Evolutionary conservation across 2,888 invertebrate species (phyloP).

Genomic region (Rutpela maculata): DNA sequence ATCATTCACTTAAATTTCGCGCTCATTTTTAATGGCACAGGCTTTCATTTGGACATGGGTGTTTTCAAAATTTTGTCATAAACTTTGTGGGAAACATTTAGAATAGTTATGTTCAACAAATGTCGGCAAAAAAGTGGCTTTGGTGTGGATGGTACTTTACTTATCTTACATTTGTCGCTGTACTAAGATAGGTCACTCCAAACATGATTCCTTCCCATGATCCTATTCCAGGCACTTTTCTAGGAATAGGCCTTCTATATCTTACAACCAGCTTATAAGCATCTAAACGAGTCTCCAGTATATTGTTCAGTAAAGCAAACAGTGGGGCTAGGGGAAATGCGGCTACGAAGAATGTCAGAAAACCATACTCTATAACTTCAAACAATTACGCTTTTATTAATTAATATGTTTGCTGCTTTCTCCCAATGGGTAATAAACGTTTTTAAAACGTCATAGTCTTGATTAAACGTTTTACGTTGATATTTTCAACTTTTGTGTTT

Average conservation of each 20-base stretch:
- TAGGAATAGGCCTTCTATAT: conserved; percentile 61
- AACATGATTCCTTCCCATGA: conserved; percentile 64
- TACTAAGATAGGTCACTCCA: conserved; percentile 60
- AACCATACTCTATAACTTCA: conserved; percentile 80
- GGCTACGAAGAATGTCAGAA: conserved; percentile 80
- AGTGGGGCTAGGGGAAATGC: conserved; percentile 81
- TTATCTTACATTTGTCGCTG: conserved; percentile 63
- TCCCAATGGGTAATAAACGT: too few relatives aligned
- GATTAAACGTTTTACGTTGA: too few relatives aligned
- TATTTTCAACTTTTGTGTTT: too few relatives aligned
- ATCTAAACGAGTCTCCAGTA: conserved; percentile 75
- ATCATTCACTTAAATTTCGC: too few relatives aligned
- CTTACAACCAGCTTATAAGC: conserved; percentile 59
- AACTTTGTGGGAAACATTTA: too few relatives aligned
- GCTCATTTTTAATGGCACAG: too few relatives aligned
- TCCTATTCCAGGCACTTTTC: conserved; percentile 58
- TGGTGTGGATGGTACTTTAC: too few relatives aligned
- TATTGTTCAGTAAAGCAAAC: conserved; percentile 79
- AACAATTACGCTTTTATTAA: not conserved
- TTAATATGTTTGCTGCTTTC: not conserved
- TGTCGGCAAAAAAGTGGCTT: too few relatives aligned
- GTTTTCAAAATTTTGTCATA: too few relatives aligned
- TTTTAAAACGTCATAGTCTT: too few relatives aligned
- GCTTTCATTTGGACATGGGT: too few relatives aligned
- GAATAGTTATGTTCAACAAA: too few relatives aligned